A percentile compares a stretch with the other conserved stretches of the same genome.
These are phyloP conservation scores for Scaeva pyrastri DNA, from an alignment of 2,888 invertebrate genomes.

Conservation along the genomic window DNA sequence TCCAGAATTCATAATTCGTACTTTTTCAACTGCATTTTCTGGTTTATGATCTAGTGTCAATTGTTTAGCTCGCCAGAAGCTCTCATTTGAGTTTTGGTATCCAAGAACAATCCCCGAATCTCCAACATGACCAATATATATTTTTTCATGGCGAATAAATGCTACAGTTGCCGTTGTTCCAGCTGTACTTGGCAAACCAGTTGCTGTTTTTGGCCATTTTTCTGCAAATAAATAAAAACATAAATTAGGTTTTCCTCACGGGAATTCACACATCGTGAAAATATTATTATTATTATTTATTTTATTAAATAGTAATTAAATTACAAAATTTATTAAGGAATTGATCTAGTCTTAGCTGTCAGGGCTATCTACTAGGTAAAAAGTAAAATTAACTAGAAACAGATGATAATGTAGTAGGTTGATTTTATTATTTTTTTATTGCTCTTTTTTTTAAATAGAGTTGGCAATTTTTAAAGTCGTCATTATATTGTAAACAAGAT, in stretches of 20 bases:
- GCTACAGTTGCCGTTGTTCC: slow-evolving; percentile 99
- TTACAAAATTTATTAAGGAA: not conserved
- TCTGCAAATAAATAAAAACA: slow-evolving; percentile 86
- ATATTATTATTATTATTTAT: too few relatives aligned
- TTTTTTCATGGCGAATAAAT: slow-evolving; percentile 96
- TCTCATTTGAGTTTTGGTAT: slow-evolving; percentile 89
- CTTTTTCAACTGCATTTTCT: slow-evolving; percentile 92
- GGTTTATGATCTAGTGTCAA: slow-evolving; percentile 98
- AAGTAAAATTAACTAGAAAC: not conserved
- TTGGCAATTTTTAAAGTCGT: slow-evolving; percentile 5
- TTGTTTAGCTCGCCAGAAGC: slow-evolving; percentile 91
- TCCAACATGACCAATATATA: slow-evolving; percentile 99
- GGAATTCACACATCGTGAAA: too few relatives aligned
- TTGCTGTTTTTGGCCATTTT: slow-evolving; percentile 98
- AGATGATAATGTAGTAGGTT: not conserved
- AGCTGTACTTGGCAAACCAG: slow-evolving; percentile 97
- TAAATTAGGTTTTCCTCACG: too few relatives aligned
- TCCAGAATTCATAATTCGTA: slow-evolving; percentile 91
- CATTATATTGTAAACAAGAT: not conserved
- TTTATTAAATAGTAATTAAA: not conserved
- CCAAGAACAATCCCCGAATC: slow-evolving; percentile 98
- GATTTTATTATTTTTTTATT: not conserved
- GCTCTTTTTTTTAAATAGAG: not conserved
- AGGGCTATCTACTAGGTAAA: slow-evolving; percentile 32
- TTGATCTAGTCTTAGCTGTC: slow-evolving; percentile 19